Percentiles rank a stretch among this genome's conserved stretches.
These are phyloP conservation scores for Branchinecta sandiegonensis DNA, from an alignment of 2,888 invertebrate species.

Conservation along the genomic window DNA sequence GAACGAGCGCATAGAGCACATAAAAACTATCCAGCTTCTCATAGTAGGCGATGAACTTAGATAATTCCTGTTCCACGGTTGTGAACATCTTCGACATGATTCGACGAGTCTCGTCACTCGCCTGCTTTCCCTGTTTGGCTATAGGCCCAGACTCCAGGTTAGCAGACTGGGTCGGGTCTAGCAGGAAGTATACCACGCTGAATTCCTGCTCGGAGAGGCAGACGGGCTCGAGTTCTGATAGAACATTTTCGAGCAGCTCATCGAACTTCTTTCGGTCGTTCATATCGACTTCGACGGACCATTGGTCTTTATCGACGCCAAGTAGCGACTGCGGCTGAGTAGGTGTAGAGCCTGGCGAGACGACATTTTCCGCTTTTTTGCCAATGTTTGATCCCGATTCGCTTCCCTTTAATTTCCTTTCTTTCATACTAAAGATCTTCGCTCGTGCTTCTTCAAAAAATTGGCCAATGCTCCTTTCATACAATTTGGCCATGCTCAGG, in stretches of 20 bases:
- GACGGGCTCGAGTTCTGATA: conserved; percentile 75
- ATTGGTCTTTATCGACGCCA: conserved; percentile 48
- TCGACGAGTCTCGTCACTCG: conserved; percentile 60
- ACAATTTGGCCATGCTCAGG: conserved; percentile 64
- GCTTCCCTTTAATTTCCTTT: conserved; percentile 27
- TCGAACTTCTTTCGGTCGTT: conserved; percentile 41
- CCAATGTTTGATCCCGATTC: conserved; percentile 24
- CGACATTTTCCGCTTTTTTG: conserved; percentile 16
- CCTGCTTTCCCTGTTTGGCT: conserved; percentile 47
- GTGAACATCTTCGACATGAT: conserved; percentile 84
- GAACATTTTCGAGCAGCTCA: conserved; percentile 62
- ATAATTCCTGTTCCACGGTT: conserved; percentile 67
- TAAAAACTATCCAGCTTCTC: conserved; percentile 81
- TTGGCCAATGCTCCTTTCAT: conserved; percentile 65
- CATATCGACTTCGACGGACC: conserved; percentile 47
- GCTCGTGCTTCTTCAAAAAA: conserved; percentile 61
- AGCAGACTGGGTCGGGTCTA: conserved; percentile 40
- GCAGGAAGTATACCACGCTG: conserved; percentile 77
- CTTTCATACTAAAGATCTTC: conserved; percentile 34
- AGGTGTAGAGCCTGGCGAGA: conserved; percentile 21
- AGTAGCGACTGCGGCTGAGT: conserved; percentile 31
- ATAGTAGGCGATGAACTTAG: conserved; percentile 66
- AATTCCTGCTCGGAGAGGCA: conserved; percentile 91
- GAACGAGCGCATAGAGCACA: conserved; percentile 79
- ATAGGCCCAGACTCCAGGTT: conserved; percentile 10